Conservation (phyloP, 2,113 vertebrate species). For the Miniopterus natalensis region DNA sequence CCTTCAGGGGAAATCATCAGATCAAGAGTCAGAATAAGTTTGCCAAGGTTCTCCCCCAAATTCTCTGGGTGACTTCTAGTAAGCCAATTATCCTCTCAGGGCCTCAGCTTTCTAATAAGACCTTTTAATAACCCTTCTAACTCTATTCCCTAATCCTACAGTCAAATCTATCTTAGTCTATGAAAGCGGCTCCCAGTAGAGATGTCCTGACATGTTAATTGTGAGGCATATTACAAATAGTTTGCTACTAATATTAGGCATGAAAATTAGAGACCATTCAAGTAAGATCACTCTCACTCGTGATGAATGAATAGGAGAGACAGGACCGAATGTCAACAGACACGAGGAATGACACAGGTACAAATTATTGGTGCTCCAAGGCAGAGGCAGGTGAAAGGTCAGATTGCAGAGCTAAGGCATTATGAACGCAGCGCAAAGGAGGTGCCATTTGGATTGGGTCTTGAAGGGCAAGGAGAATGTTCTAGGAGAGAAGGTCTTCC, state of each 20-base stretch:
- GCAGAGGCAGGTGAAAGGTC: not conserved
- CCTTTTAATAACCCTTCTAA: not conserved
- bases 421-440: not conserved
- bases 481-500: not conserved
- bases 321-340: not conserved
- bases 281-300: not conserved
- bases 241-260: not conserved
- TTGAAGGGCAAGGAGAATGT: slow-evolving; percentile 39
- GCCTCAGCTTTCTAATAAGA: slow-evolving; percentile 16
- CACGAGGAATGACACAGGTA: not conserved
- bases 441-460: not conserved
- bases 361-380: not conserved
- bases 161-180: not conserved
- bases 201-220: not conserved
- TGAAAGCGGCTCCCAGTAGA: not conserved
- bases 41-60: not conserved
- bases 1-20: not conserved
- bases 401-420: not conserved
- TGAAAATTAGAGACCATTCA: not conserved
- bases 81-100: not conserved
- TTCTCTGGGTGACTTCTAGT: not conserved
- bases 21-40: not conserved
- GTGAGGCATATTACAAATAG: not conserved
- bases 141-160: not conserved
- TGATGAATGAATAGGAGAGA: not conserved